Evolutionary conservation across 2,797 vertebrate species (phyloP).

Genomic region (Notolabrus celidotus): DNA sequence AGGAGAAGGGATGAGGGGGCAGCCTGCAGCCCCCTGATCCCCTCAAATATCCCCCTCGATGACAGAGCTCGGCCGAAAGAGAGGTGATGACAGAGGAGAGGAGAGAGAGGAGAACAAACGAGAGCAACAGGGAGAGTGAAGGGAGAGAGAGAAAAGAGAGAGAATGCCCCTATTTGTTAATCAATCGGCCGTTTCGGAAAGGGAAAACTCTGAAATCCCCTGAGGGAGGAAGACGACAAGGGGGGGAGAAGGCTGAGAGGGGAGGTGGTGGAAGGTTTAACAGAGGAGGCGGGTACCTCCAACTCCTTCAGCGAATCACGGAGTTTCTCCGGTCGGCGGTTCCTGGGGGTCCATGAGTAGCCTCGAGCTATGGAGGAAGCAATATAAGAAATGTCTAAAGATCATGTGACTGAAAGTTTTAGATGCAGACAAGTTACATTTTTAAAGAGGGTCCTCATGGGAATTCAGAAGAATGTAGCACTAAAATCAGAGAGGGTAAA

Average conservation of each 20-base stretch:
- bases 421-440: slow-evolving; percentile 21
- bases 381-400: slow-evolving; percentile 51
- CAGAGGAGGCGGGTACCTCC: slow-evolving; percentile 88
- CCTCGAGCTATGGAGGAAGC: slow-evolving; percentile 86
- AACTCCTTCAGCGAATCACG: slow-evolving; percentile 93
- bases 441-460: slow-evolving; percentile 22
- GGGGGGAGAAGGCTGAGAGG: slow-evolving; percentile 20
- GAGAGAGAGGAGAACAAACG: slow-evolving; percentile 73
- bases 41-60: slow-evolving; percentile 95
- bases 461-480: slow-evolving; percentile 54
- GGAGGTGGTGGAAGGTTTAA: slow-evolving; percentile 36
- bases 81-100: slow-evolving; percentile 87
- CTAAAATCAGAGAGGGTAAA: slow-evolving; percentile 26
- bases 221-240: slow-evolving; percentile 65
- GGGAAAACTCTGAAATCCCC: slow-evolving; percentile 84
- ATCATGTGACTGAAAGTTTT: slow-evolving; percentile 64
- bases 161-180: slow-evolving; percentile 89
- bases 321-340: slow-evolving; percentile 92
- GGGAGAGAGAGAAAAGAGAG: slow-evolving; percentile 83
- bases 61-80: slow-evolving; percentile 85
- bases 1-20: slow-evolving; percentile 63
- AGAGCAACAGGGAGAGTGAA: slow-evolving; percentile 72
- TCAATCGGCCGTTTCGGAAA: slow-evolving; percentile 87
- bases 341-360: slow-evolving; percentile 92
- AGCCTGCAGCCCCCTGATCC: slow-evolving; percentile 86